Evolutionary conservation across 2,888 invertebrate genomes (phyloP).

Genomic region (Melinaea menophilus): DNA sequence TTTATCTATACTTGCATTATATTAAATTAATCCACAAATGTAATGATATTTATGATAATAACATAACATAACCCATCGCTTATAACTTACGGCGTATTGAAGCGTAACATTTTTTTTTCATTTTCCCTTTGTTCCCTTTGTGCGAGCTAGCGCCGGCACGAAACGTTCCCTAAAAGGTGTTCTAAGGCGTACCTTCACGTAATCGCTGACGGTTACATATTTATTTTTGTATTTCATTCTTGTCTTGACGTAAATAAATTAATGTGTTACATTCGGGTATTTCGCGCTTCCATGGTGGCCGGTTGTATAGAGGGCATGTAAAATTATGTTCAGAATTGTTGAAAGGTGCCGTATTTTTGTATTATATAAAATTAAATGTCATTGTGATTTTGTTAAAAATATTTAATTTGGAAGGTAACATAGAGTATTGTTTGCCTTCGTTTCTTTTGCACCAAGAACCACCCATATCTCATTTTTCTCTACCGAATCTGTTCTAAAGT

Average conservation of each 20-base stretch:
- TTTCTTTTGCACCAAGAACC: no score
- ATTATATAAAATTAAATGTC: no score
- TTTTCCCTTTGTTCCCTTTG: conserved; percentile 73
- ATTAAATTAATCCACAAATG: no score
- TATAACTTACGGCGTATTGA: conserved; percentile 38
- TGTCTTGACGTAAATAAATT: conserved; percentile 74
- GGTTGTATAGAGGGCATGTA: conserved; percentile 21
- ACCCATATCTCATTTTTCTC: no score
- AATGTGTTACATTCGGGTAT: conserved; percentile 60
- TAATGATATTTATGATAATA: no score
- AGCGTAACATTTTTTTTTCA: conserved; percentile 58
- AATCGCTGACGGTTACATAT: conserved; percentile 72
- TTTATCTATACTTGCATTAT: no score
- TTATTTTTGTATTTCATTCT: conserved; percentile 76
- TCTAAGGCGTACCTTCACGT: conserved; percentile 65
- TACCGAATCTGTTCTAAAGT: no score
- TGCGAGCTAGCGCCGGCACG: conserved; percentile 73
- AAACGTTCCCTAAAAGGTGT: conserved; percentile 66
- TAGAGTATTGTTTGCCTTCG: no score
- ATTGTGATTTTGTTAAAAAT: no score
- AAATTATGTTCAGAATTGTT: conserved; percentile 27
- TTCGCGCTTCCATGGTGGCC: conserved; percentile 72
- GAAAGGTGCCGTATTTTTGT: conserved; percentile 3
- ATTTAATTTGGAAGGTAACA: no score
- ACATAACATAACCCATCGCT: conserved; percentile 20